Base-by-base conservation (phyloP, 53 echinoderm and acorn worm species). In the Mesocentrotus franciscanus region DNA sequence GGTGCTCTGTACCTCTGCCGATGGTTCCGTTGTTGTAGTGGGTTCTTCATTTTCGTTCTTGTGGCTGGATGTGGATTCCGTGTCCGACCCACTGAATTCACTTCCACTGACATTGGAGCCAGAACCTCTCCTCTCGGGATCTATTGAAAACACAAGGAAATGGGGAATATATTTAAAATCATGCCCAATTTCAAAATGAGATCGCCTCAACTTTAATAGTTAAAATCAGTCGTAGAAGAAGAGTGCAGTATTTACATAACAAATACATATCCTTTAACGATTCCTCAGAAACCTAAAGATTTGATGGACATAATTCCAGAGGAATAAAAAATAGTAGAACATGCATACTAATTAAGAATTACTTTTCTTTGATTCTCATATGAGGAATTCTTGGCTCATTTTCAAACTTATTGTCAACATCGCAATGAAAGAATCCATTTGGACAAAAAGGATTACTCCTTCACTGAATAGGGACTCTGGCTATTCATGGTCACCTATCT, bases 71-170 rank as follows among this genome's bases (percentile, higher is more conserved):
- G 83, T 36, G 9, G 94, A 94, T 24, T 94, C 94, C 56, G 75
- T 60, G 16, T 93, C 93, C 22, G 94, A 94, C 61, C 39, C 61
- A 36, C 94, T 68, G 20, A 42, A 22, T 68, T 94, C 94, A 62
- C 94, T 94, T 17, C 94, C 66, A 84, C 94, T 94, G 8, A 8
- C 18, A 60, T 29, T 83, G 0, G 94, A 94, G 2, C 64, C 83
- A 94, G 94, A 94, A 24, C 61, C 85, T 61, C 94, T 81, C 10
- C 94, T 81, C 26, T 84, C 94, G 61, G 56, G 18, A 81, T 58
- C 78, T n/a, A 58, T 15, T 56, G 14, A 92, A 92, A 68, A 22
- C 15, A 70, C 4, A 64, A 92, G 6, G 61, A 59, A 34, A 84
- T 1, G 6, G 49, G 55, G 49, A 39, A 84, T 13, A 39, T 0